Evolutionary conservation across 2,113 vertebrate genomes (phyloP), one percentile per base, ranked within the genome.

Genomic region (Gavialis gangeticus): DNA sequence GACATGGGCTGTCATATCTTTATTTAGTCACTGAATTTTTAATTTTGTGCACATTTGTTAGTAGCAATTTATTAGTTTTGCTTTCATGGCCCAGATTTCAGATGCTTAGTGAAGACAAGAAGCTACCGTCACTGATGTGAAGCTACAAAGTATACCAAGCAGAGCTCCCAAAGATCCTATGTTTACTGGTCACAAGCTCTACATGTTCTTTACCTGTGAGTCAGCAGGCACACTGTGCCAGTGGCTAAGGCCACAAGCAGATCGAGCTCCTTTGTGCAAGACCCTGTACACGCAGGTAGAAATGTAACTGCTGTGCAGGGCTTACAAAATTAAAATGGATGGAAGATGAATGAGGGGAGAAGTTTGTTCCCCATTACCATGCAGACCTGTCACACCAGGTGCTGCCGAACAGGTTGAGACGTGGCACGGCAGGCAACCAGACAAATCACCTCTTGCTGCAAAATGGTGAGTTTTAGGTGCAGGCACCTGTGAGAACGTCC

Each of bases 91-190:
- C 30, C 4, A 1, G 67, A 27, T 82, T 63, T 15, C 28, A 21
- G 30, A 19, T 64, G 8, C 37, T n/a, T 30, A 1, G 18, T 22
- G 78, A 56, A 54, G 66, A 30, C 12, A n/a, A 22, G 55, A 18
- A 3, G 10, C 22, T 54, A 13, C 1, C 5, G 58, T 1, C 0
- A 1, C n/a, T 75, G n/a, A 67, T 30, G 8, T 28, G n/a, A n/a
- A n/a, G 18, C 17, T 17, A 8, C n/a, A 67, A 16, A 30, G n/a
- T 19, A 34, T 30, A 18, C 19, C n/a, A 18, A 19, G 66, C 66
- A 62, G 10, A 21, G 5, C 30, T 69, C 9, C 19, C 66, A 34
- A 69, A 34, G 17, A 18, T 30, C 66, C 18, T 2, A 19, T 34
- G 10, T 10, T n/a, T 17, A 21, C 66, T 34, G 30, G 66, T 21